A percentile compares a stretch with the other conserved stretches of the same genome.
phyloP scores from a whole-genome alignment of 1,140 invertebrate genomes.

The Melipona quadrifasciata region DNA sequence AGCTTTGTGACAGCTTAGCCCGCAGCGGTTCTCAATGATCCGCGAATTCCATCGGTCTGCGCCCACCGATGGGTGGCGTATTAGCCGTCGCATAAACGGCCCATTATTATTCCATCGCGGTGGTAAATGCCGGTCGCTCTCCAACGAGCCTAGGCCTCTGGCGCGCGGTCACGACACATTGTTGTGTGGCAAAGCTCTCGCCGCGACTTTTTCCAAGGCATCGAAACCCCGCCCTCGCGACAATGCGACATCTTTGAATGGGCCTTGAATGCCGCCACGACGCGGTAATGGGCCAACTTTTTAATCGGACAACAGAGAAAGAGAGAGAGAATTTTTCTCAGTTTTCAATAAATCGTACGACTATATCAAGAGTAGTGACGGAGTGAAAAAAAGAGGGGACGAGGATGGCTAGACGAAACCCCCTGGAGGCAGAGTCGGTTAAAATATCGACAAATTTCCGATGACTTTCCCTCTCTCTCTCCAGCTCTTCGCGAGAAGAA shows the following conservation, averaged over 20 bases:
- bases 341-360: constrained; percentile 60
- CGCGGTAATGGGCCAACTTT: constrained; percentile 66
- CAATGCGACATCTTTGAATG: constrained; percentile 68
- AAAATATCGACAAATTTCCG: constrained; percentile 60
- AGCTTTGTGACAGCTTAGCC: constrained; percentile 46
- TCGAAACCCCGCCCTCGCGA: constrained; percentile 46
- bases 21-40: constrained; percentile 50
- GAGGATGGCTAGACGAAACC: constrained; percentile 42
- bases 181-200: constrained; percentile 31
- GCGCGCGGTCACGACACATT: constrained; percentile 41
- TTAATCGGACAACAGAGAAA: constrained; percentile 45
- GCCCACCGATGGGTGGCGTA: not conserved
- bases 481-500: constrained; percentile 18
- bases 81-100: constrained; percentile 37
- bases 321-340: constrained; percentile 7
- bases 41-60: constrained; percentile 10
- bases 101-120: constrained; percentile 50
- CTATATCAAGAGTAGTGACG: constrained; percentile 35
- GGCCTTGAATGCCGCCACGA: constrained; percentile 26
- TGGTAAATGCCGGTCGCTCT: constrained; percentile 32
- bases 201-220: constrained; percentile 38
- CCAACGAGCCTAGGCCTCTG: not conserved
- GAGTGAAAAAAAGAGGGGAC: not conserved
- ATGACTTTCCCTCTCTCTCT: constrained; percentile 5
- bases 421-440: constrained; percentile 32